Evolutionary conservation across 2,888 invertebrate species (phyloP).

Genomic region (Eristalis intricaria): DNA sequence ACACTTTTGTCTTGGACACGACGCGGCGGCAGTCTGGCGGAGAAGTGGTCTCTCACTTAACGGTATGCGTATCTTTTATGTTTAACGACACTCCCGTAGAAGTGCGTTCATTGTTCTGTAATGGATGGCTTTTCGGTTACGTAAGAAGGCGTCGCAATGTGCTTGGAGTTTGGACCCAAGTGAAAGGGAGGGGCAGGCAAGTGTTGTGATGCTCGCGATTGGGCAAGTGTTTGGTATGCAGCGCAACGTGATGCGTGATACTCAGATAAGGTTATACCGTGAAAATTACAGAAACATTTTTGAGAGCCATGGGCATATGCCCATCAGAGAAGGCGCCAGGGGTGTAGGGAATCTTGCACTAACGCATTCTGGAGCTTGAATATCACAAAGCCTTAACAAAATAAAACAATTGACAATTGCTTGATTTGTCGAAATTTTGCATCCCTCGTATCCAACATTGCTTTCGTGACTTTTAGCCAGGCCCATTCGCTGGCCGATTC

Average conservation of each 20-base stretch:
- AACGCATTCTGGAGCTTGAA: no score
- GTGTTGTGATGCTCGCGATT: neutral
- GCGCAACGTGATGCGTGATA: neutral
- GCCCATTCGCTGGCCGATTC: no score
- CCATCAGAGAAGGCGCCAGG: neutral
- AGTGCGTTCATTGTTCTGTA: neutral
- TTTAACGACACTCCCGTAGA: neutral
- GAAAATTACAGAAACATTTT: neutral
- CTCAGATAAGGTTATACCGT: neutral
- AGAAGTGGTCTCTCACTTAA: neutral
- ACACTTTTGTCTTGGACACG: slow-evolving; percentile 23
- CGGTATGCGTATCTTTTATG: slow-evolving; percentile 1
- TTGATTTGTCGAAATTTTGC: no score
- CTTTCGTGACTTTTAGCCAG: no score
- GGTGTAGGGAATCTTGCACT: neutral
- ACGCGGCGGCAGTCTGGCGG: slow-evolving; percentile 10
- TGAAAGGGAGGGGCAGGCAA: neutral
- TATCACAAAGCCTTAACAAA: no score
- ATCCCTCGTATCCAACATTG: no score
- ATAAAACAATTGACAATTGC: no score
- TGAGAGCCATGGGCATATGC: neutral
- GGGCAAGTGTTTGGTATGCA: neutral
- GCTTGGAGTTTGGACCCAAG: neutral
- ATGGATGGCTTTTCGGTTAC: neutral
- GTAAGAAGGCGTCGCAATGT: neutral